phyloP scores from a whole-genome alignment of 2,113 vertebrate genomes.

The Pomatostomus ruficeps region DNA sequence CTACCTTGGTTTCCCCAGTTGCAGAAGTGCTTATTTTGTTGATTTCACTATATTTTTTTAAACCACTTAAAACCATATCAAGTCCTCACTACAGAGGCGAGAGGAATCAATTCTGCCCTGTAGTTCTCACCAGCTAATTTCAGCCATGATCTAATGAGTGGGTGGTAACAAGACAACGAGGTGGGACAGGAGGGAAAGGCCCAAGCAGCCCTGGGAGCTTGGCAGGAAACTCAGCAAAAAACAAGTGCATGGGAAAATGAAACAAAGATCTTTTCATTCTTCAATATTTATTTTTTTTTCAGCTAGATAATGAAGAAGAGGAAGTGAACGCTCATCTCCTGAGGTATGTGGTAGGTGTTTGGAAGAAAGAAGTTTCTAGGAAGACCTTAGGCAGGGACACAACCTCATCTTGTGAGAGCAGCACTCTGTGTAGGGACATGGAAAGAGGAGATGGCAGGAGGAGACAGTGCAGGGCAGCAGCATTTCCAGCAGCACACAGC shows the following conservation, averaged over 20 bases:
- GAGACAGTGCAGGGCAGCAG: neutral
- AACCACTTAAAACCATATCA: neutral
- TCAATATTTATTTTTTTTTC: neutral
- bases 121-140: constrained; percentile 19
- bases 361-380: neutral
- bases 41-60: neutral
- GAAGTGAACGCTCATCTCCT: neutral
- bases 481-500: neutral
- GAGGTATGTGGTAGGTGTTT: neutral
- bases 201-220: neutral
- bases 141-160: constrained; percentile 26
- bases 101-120: neutral
- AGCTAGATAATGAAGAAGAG: neutral
- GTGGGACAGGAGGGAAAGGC: neutral
- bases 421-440: neutral
- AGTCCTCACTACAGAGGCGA: neutral
- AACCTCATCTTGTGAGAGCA: neutral
- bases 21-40: neutral
- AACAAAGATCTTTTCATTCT: neutral
- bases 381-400: neutral
- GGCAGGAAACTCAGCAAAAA: neutral
- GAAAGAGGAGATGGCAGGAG: neutral
- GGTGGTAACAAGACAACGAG: neutral
- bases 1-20: neutral
- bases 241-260: neutral